Evolutionary conservation across 2,113 vertebrate genomes (phyloP).

Genomic region (Ranitomeya imitator): DNA sequence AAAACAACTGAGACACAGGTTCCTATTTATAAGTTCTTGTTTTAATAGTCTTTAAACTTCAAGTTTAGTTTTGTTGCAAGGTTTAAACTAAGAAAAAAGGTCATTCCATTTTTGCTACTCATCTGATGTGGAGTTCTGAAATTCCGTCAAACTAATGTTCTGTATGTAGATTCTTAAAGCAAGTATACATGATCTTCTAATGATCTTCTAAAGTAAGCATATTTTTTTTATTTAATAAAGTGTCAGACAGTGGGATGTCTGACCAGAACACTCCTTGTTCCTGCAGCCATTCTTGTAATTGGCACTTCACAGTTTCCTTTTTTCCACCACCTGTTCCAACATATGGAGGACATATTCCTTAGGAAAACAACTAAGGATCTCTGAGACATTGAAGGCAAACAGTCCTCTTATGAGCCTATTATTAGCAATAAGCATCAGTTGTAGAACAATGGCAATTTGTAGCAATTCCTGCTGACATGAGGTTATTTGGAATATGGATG

Average conservation of each 20-base stretch:
- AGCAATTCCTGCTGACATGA: neutral
- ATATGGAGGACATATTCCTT: neutral
- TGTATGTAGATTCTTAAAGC: neutral
- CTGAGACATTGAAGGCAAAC: neutral
- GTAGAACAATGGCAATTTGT: neutral
- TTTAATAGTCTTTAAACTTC: neutral
- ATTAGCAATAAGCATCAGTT: neutral
- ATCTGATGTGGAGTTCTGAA: neutral
- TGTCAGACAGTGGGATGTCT: neutral
- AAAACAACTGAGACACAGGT: neutral
- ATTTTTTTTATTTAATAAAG: neutral
- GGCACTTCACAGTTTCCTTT: neutral
- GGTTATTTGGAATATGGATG: neutral
- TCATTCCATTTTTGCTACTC: neutral
- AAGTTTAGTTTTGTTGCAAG: neutral
- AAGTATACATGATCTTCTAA: neutral
- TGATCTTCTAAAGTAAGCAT: neutral
- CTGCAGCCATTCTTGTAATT: neutral
- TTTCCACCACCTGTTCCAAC: neutral
- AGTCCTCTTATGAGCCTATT: neutral
- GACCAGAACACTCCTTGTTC: neutral
- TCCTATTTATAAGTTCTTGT: neutral
- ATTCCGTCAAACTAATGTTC: neutral
- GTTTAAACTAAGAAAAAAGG: constrained; percentile 1
- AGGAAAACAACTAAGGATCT: neutral